phyloP scores from a whole-genome alignment of 1,140 invertebrate species.

The Myzus persicae region DNA sequence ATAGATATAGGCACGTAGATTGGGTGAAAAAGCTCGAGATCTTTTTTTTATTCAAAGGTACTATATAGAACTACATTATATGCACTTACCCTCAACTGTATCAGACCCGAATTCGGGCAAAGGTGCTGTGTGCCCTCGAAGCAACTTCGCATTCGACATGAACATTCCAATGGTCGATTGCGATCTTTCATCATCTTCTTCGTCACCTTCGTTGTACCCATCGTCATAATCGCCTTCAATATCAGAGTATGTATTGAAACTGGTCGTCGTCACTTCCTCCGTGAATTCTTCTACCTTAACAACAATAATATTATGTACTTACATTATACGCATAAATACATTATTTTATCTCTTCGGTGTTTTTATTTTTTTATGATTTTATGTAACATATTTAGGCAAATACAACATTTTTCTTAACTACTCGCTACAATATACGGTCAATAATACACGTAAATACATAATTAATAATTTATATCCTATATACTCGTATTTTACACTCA shows the following conservation, averaged over 20 bases:
- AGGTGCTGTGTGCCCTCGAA: conserved; percentile 67
- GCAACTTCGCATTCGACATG: conserved; percentile 63
- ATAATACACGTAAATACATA: neutral
- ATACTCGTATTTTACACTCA: neutral
- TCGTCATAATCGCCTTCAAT: conserved; percentile 63
- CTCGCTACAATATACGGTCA: neutral
- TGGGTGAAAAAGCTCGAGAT: neutral
- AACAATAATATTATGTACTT: neutral
- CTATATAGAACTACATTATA: no score
- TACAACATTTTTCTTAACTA: neutral
- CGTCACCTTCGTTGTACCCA: conserved; percentile 59
- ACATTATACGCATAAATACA: neutral
- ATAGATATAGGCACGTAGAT: no score
- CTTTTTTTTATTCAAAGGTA: neutral
- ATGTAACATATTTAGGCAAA: neutral
- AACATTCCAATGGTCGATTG: conserved; percentile 61
- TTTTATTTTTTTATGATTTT: neutral
- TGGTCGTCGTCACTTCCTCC: conserved; percentile 65
- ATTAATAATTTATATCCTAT: neutral
- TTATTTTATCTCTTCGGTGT: neutral
- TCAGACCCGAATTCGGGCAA: conserved; percentile 78
- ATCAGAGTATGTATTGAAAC: conserved; percentile 62
- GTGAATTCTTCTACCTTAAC: conserved; percentile 65
- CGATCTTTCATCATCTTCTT: conserved; percentile 62
- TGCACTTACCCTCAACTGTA: conserved; percentile 68